These are phyloP conservation scores for Drosophila mettleri DNA, from an alignment of 2,888 invertebrate genomes.

Conservation along the genomic window DNA sequence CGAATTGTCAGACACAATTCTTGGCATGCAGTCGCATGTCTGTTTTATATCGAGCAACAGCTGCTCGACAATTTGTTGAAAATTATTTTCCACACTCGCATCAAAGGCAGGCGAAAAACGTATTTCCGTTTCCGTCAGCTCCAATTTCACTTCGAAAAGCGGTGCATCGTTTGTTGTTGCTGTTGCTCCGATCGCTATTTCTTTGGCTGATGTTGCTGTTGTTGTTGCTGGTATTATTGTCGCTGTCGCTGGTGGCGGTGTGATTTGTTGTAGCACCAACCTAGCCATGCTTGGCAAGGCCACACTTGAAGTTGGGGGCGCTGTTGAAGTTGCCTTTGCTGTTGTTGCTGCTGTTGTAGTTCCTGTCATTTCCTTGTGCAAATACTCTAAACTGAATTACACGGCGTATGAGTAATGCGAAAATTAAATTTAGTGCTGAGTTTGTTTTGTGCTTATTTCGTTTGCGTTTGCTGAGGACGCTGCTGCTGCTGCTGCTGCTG, in stretches of 20 bases:
- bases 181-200: constrained; percentile 24
- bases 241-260: constrained; percentile 51
- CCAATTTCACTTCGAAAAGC: constrained; percentile 91
- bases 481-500: constrained; percentile 16
- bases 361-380: constrained; percentile 83
- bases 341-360: constrained; percentile 29
- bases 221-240: constrained; percentile 30
- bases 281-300: constrained; percentile 56
- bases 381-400: constrained; percentile 83
- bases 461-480: constrained; percentile 40
- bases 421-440: constrained; percentile 82
- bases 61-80: constrained; percentile 89
- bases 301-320: constrained; percentile 36
- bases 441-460: constrained; percentile 75
- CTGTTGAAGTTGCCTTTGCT: constrained; percentile 29
- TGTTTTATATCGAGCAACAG: constrained; percentile 92
- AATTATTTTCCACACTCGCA: constrained; percentile 88
- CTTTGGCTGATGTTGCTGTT: constrained; percentile 23
- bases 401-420: constrained; percentile 81
- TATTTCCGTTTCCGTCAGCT: constrained; percentile 90
- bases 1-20: constrained; percentile 86
- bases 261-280: constrained; percentile 72
- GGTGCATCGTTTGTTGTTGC: constrained; percentile 85
- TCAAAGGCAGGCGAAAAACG: constrained; percentile 91
- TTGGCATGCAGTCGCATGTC: constrained; percentile 90